Evolutionary conservation across 2,797 vertebrate genomes (phyloP).

Genomic region (Enteromius anoplus): DNA sequence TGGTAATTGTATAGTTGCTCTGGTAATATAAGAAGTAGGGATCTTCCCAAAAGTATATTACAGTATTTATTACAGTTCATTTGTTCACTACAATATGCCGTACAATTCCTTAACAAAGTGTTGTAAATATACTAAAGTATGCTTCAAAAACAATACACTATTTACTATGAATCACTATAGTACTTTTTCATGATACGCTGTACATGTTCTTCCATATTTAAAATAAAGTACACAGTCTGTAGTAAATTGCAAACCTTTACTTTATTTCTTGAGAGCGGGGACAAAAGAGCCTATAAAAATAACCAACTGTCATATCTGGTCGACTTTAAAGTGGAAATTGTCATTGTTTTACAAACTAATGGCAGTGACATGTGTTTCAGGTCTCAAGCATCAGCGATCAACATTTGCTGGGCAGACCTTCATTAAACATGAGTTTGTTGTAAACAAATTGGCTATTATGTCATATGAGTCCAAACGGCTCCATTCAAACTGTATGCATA

Average conservation of each 20-base stretch:
- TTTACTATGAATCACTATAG: too few species aligned
- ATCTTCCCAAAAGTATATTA: too few species aligned
- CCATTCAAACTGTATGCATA: neutral
- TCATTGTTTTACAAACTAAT: neutral
- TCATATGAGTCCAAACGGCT: neutral
- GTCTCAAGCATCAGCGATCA: neutral
- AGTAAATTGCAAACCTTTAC: neutral
- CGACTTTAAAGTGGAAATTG: neutral
- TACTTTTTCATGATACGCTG: too few species aligned
- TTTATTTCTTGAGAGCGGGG: neutral
- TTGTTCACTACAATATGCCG: too few species aligned
- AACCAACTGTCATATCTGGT: neutral
- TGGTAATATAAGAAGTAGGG: too few species aligned
- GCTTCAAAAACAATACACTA: too few species aligned
- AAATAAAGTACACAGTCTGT: neutral
- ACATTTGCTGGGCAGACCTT: neutral
- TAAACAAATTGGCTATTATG: neutral
- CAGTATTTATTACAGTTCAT: too few species aligned
- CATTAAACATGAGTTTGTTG: neutral
- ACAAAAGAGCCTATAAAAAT: neutral
- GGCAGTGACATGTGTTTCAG: neutral
- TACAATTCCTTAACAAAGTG: too few species aligned
- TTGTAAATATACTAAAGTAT: too few species aligned
- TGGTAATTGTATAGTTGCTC: too few species aligned
- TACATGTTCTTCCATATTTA: neutral